These are phyloP conservation scores for Copsychus sechellarum DNA, from an alignment of 2,113 vertebrate species.

Conservation along the genomic window DNA sequence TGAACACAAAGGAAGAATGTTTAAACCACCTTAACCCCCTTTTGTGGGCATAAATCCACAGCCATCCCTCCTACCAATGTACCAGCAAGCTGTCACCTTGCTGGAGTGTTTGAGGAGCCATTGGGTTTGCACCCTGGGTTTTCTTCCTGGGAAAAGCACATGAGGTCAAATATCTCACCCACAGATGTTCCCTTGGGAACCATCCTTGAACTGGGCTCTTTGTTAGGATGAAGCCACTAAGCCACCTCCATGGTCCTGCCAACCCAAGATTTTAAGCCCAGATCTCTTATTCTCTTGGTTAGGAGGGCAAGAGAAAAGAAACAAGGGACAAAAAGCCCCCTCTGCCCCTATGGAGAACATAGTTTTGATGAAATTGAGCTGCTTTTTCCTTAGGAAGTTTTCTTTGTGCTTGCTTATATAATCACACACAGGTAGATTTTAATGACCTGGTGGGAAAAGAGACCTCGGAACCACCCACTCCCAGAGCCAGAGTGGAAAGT, in stretches of 20 bases:
- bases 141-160: background rate
- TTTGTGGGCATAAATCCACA: background rate
- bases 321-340: background rate
- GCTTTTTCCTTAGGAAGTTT: background rate
- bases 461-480: rapidly evolving
- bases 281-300: background rate
- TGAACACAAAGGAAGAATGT: background rate
- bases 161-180: background rate
- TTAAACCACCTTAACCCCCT: background rate
- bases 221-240: background rate
- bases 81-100: background rate
- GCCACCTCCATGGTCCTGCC: rapidly evolving
- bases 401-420: background rate
- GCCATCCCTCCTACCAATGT: background rate
- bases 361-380: background rate
- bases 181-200: background rate
- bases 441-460: background rate
- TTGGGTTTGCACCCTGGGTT: rapidly evolving
- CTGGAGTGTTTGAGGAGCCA: background rate
- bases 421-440: background rate
- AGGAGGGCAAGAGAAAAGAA: background rate
- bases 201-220: background rate
- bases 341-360: background rate
- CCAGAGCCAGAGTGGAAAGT: background rate
- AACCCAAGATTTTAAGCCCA: background rate